These are phyloP conservation scores for Stenchaetothrips biformis DNA, from an alignment of 2,888 invertebrate genomes.

Conservation along the genomic window DNA sequence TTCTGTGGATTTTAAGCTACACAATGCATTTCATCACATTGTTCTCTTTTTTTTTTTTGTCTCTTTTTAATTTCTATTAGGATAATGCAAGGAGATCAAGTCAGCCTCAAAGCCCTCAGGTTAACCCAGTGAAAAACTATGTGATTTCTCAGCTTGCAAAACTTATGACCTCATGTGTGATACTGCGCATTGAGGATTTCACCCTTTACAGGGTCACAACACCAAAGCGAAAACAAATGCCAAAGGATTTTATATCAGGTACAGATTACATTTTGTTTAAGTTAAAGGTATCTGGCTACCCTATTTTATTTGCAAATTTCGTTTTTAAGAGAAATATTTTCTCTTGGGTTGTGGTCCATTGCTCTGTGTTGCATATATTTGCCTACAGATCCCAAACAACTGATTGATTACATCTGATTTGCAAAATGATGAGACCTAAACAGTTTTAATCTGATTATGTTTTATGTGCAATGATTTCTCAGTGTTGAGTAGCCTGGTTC, in stretches of 20 bases:
- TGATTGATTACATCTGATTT: no score
- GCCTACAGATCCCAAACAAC: no score
- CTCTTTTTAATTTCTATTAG: not conserved
- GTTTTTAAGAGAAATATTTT: not conserved
- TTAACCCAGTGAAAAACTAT: conserved; percentile 58
- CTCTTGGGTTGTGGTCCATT: not conserved
- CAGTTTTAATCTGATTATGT: no score
- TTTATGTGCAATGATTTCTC: no score
- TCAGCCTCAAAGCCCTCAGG: conserved; percentile 38
- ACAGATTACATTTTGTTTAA: conserved; percentile 39
- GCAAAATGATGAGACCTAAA: no score
- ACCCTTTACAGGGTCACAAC: conserved; percentile 80
- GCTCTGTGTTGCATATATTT: no score
- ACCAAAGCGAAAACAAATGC: conserved; percentile 60
- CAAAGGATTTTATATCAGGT: conserved; percentile 78
- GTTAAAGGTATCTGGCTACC: not conserved
- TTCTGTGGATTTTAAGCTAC: conserved; percentile 36
- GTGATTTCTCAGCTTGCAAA: conserved; percentile 72
- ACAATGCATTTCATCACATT: conserved; percentile 35
- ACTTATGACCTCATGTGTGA: conserved; percentile 86
- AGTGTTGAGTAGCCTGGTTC: no score
- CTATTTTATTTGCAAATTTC: not conserved
- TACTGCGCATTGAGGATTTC: conserved; percentile 87
- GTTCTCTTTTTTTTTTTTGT: conserved; percentile 26
- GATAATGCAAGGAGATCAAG: not conserved